Evolutionary conservation across 2,113 vertebrate genomes (phyloP).

Genomic region (Syngnathus floridae): DNA sequence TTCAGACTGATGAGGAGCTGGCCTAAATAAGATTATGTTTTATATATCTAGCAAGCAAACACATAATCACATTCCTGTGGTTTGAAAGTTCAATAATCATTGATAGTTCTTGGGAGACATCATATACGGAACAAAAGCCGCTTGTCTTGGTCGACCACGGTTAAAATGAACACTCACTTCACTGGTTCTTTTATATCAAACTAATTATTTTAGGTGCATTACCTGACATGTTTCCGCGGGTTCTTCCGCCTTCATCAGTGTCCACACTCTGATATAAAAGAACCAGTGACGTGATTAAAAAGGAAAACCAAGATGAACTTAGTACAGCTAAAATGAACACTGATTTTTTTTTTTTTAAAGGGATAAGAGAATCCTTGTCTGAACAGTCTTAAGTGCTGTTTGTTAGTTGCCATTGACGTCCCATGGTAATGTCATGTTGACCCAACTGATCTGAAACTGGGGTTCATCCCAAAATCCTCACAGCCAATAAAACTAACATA

Average conservation of each 20-base stretch:
- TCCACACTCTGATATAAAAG: too few relatives aligned
- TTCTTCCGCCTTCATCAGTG: too few relatives aligned
- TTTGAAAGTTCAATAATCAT: background rate
- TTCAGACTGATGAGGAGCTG: slow-evolving; percentile 3
- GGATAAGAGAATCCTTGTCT: background rate
- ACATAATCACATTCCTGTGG: background rate
- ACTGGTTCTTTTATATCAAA: too few relatives aligned
- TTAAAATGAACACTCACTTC: background rate
- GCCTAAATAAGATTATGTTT: slow-evolving; percentile 1
- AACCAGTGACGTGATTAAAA: too few relatives aligned
- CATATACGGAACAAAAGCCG: too few relatives aligned
- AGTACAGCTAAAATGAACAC: background rate
- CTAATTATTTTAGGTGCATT: too few relatives aligned
- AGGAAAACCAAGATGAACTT: too few relatives aligned
- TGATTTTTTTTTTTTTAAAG: background rate
- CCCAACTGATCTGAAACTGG: background rate
- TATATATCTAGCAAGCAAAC: slow-evolving; percentile 13
- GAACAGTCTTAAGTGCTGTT: background rate
- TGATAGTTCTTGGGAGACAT: background rate
- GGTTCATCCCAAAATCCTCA: background rate
- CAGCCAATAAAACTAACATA: background rate
- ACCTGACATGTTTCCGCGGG: too few relatives aligned
- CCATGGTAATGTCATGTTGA: background rate
- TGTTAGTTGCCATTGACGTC: background rate
- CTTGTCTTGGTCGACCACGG: background rate